Base-by-base conservation (phyloP, 2,113 vertebrate species). In the Nycticorax nycticorax region DNA sequence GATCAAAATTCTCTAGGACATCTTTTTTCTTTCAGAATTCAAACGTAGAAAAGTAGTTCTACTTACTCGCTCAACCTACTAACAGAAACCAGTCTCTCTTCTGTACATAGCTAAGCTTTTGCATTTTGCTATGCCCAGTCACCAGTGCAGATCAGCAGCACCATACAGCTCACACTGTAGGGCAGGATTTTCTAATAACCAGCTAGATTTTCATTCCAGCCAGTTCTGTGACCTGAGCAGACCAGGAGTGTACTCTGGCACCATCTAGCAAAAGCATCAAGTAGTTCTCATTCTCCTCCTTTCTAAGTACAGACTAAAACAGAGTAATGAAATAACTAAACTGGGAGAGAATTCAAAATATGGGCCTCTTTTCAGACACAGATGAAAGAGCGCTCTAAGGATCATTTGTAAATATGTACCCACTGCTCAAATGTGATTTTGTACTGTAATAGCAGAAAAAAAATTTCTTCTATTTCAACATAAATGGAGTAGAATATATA, bases 221-320 rank as follows among this genome's bases (percentile, higher is more conserved):
- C 26, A 45, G 15, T 48, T 41, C 33, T 37, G n/a, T 33, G 52
- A 85, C 60, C 22, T 26, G 63, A n/a, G 18, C 19, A 59, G 53
- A 79, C 18, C 0, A 5, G 32, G 14, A 86, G 28, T 8, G 81
- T 72, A 57, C 92, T 95, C 81, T 96, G 81, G 89, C 95, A 96
- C 91, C 91, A 96, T 43, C 96, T 95, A 95, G 91, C 91, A 95
- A 95, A 90, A 75, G 10, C 22, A 67, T 24, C 59, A 53, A 10
- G 48, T 35, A 93, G 55, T 15, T 78, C 37, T 35, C 57, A 30
- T 63, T 30, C 53, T 48, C 37, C 28, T 72, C 27, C 26, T 63
- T 77, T 45, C 76, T 6, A 1, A 78, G 37, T 20, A 64, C 37
- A 66, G 30, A 63, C 21, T 67, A 35, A 72, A 91, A 84, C 7